Conservation (phyloP, 2,113 vertebrate species). For the Gobio gobio region DNA sequence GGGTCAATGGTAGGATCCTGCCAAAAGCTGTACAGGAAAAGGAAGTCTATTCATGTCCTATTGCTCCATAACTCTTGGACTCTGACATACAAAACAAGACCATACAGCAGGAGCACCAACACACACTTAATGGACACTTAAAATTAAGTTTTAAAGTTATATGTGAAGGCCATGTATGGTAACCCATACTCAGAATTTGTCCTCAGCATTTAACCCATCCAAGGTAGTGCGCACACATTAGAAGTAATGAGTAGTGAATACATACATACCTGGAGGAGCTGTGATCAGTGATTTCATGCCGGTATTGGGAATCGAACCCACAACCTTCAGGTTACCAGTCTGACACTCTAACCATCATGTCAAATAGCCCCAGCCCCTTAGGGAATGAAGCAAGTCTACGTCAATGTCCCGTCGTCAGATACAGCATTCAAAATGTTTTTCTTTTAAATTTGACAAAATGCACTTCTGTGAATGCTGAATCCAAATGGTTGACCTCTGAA, state of each 20-base stretch:
- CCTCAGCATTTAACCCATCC: no score
- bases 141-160: not conserved
- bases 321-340: no score
- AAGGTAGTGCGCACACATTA: no score
- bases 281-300: no score
- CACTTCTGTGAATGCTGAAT: not conserved
- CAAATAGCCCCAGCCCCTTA: no score
- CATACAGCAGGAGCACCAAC: conserved; percentile 18
- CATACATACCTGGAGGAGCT: no score
- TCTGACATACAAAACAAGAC: conserved; percentile 45
- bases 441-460: not conserved
- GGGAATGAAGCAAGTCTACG: not conserved
- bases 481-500: no score
- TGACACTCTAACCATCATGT: no score
- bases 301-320: no score
- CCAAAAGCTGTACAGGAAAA: conserved; percentile 49
- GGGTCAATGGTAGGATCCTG: conserved; percentile 55
- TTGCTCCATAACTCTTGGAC: conserved; percentile 49
- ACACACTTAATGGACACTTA: conserved; percentile 22
- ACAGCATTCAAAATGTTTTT: not conserved
- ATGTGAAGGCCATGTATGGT: no score
- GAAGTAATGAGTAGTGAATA: no score
- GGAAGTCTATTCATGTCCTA: conserved; percentile 49
- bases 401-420: not conserved
- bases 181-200: no score